Conservation (phyloP, 1,140 invertebrate species). For the Periplaneta americana region DNA sequence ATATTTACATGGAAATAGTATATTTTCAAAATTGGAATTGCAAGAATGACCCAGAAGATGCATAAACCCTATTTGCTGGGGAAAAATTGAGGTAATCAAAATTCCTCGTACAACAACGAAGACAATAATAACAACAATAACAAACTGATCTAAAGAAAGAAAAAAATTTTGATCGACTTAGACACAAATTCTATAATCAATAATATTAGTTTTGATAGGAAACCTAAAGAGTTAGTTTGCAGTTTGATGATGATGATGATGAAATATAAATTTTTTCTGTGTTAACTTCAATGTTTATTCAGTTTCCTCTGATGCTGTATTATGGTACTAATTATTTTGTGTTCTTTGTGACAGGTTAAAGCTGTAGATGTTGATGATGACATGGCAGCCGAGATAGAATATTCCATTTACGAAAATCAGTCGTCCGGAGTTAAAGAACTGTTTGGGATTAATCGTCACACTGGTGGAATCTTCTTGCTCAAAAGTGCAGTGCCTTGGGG, state of each 20-base stretch:
- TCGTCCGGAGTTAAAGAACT: slow-evolving; percentile 50
- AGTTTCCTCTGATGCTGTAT: slow-evolving; percentile 10
- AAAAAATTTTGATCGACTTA: no score
- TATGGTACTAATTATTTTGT: slow-evolving; percentile 9
- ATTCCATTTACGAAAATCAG: slow-evolving; percentile 64
- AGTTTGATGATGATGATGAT: neutral
- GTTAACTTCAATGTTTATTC: slow-evolving; percentile 10
- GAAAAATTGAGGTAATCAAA: no score
- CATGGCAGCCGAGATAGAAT: slow-evolving; percentile 59
- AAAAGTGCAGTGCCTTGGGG: slow-evolving; percentile 51
- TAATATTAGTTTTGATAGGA: no score
- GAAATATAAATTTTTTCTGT: slow-evolving; percentile 11
- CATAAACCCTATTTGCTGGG: no score
- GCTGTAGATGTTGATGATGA: slow-evolving; percentile 66
- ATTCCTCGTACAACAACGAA: no score
- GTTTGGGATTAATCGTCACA: slow-evolving; percentile 60
- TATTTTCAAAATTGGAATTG: no score
- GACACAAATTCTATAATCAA: no score
- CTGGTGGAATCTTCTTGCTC: slow-evolving; percentile 60
- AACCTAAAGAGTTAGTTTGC: no score
- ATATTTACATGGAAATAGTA: no score
- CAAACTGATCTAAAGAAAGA: no score
- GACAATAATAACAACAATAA: no score
- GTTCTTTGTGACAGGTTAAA: slow-evolving; percentile 39
- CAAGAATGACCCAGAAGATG: no score